Percentiles rank a stretch among this genome's conserved stretches.
phyloP scores from a whole-genome alignment of 2,888 invertebrate genomes.

The Graphium colonna region DNA sequence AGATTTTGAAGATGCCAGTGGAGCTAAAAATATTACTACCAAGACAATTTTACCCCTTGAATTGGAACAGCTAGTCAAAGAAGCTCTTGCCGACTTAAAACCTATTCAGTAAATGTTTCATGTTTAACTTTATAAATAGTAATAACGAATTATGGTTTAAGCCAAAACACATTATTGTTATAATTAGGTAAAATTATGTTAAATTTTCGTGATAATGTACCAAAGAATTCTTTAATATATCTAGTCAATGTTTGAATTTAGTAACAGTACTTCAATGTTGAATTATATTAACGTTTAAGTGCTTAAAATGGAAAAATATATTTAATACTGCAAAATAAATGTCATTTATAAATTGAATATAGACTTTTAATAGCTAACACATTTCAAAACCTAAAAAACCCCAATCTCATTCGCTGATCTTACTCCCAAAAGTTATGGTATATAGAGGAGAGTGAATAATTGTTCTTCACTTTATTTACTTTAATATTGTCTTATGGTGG shows the following conservation, averaged over 20 bases:
- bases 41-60: constrained; percentile 80
- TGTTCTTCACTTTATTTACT: no score
- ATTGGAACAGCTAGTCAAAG: constrained; percentile 80
- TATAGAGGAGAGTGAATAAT: no score
- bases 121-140: background rate
- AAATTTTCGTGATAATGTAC: constrained; percentile 5
- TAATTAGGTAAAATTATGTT: background rate
- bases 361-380: no score
- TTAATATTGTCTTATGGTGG: no score
- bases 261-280: no score
- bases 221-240: constrained; percentile 13
- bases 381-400: no score
- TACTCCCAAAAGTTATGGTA: no score
- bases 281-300: no score
- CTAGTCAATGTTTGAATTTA: constrained; percentile 16
- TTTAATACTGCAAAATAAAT: no score
- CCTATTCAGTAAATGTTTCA: constrained; percentile 62
- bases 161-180: background rate
- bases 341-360: no score
- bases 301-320: no score
- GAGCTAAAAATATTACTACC: constrained; percentile 43
- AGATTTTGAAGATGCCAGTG: constrained; percentile 4
- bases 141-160: background rate
- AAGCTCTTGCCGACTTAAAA: constrained; percentile 85
- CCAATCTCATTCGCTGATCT: no score